Evolutionary conservation across 2,113 vertebrate species (phyloP).

Genomic region (Tragelaphus buxtoni): DNA sequence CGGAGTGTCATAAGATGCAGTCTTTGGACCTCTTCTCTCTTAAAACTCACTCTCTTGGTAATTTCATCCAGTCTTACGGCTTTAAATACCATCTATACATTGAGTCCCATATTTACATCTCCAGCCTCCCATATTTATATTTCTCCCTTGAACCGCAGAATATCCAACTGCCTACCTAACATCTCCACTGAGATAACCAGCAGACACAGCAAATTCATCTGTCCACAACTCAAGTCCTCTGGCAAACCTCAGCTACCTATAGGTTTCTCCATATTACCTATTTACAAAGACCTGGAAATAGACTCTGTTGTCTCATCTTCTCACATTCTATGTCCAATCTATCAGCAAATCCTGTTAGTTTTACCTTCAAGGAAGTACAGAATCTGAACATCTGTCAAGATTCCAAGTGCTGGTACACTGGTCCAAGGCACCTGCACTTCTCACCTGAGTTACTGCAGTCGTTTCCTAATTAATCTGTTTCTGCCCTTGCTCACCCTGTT

Average conservation of each 20-base stretch:
- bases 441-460: background rate
- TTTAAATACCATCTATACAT: background rate
- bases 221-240: background rate
- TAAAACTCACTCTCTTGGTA: background rate
- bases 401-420: background rate
- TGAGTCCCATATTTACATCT: background rate
- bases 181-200: background rate
- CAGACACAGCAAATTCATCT: background rate
- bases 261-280: background rate
- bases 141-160: background rate
- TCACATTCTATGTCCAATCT: background rate
- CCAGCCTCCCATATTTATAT: background rate
- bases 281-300: background rate
- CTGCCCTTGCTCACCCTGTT: background rate
- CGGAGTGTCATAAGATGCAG: background rate
- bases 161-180: background rate
- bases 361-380: background rate
- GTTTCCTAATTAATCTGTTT: background rate
- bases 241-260: background rate
- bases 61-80: background rate
- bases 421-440: background rate
- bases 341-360: background rate
- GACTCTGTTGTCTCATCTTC: background rate
- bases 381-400: background rate
- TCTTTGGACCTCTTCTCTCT: background rate